These are phyloP conservation scores for Neosilurus hyrtlii DNA, from an alignment of 2,797 vertebrate genomes.

Conservation along the genomic window DNA sequence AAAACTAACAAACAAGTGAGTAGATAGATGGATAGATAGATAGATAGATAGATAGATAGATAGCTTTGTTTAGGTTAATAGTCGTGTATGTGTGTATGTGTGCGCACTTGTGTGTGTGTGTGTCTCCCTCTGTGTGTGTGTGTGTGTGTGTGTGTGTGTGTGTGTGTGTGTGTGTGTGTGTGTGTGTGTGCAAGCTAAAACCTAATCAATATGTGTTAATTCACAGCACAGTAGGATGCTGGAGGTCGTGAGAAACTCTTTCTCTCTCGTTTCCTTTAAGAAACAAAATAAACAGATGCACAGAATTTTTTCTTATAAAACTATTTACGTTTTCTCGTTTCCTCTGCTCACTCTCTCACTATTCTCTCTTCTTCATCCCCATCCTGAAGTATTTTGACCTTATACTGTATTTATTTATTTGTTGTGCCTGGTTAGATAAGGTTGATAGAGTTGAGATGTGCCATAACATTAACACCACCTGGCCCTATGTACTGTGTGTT, in stretches of 20 bases:
- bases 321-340: background rate
- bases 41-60: background rate
- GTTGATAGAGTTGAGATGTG: too few relatives aligned
- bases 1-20: too few relatives aligned
- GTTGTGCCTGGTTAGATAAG: background rate
- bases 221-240: conserved; percentile 20
- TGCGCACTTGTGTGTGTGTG: background rate
- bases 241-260: conserved; percentile 4
- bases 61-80: background rate
- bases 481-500: too few relatives aligned
- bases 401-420: background rate
- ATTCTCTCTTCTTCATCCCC: background rate
- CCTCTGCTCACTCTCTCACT: too few relatives aligned
- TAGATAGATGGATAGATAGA: background rate
- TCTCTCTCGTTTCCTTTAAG: background rate
- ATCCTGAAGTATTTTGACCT: background rate
- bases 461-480: too few relatives aligned
- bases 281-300: background rate
- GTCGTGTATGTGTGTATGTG: background rate
- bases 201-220: conserved; percentile 24
- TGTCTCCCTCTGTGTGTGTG: background rate
- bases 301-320: background rate
- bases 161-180: background rate
- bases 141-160: background rate
- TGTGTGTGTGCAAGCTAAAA: background rate